phyloP scores from a whole-genome alignment of 2,113 vertebrate species.

The Ailurus styani region DNA sequence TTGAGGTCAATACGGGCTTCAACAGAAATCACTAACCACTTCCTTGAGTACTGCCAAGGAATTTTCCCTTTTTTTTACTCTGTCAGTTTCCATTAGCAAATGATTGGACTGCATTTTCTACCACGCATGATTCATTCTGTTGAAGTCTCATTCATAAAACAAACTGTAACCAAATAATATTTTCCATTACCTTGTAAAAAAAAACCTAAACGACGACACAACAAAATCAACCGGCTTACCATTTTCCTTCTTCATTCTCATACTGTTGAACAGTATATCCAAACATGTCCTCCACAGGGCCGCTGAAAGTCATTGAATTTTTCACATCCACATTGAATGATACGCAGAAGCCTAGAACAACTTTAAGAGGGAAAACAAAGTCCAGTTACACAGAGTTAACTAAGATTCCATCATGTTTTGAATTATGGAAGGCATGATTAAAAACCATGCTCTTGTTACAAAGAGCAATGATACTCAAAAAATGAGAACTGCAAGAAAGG shows the following conservation, averaged over 20 bases:
- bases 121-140: background rate
- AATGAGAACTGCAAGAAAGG: background rate
- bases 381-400: constrained; percentile 7
- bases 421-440: background rate
- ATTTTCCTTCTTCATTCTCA: constrained; percentile 97
- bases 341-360: constrained; percentile 77
- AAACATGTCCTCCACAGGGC: constrained; percentile 95
- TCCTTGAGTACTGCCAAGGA: background rate
- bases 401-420: background rate
- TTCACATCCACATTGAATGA: constrained; percentile 97
- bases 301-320: constrained; percentile 90
- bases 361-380: constrained; percentile 72
- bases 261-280: constrained; percentile 98
- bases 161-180: background rate
- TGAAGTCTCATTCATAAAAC: constrained; percentile 7
- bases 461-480: background rate
- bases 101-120: background rate
- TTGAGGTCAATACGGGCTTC: background rate
- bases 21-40: constrained; percentile 4
- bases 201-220: background rate
- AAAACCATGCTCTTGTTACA: background rate
- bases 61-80: background rate
- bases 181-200: background rate
- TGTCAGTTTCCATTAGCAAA: background rate
- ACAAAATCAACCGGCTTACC: constrained; percentile 82